Base-by-base conservation (phyloP, 1,140 invertebrate species). In the Trichomalopsis sarcophagae region DNA sequence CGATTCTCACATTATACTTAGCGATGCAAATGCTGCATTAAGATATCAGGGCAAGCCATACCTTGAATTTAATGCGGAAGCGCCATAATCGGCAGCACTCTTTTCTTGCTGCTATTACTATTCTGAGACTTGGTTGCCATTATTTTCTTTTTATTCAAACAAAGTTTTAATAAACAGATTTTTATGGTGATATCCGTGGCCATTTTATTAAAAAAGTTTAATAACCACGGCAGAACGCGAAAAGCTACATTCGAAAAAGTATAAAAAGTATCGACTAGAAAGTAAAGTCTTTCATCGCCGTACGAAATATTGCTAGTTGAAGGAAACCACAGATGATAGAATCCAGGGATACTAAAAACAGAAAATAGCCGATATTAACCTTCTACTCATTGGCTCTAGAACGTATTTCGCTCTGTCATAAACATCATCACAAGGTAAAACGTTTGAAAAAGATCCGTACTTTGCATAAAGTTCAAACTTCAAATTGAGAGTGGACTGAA, bases 51-150 rank as follows among this genome's bases (percentile, higher is more conserved):
- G 11, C 21, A 13, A 44, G 21, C 36, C 17, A 44, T 44, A 21
- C 36, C 40, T 40, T 21, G 73, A 75, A 75, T 75, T 44, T 44
- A 75, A 75, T n/a, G 36, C 73, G 73, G 73, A 75, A 75, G 36
- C 17, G 21, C 73, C 73, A 75, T 44, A 75, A 75, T 21, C 33
- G 13, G 33, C 33, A 36, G 13, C 23, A 7, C 30, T 36, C 5
- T 36, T 74, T 74, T 74, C 30, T 17, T 74, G 9, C 30, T 14
- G 23, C 71, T 21, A 62, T 62, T 21, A n/a, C 55, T 62, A 7
- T 62, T 5, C 10, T 17, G 14, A 50, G 47, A 17, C 47, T 13
- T 50, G 14, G 47, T 2, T 50, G 14, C 47, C 14, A 50, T 50
- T 10, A 10, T 36, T 36, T 36, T 44, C 40, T 44, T 44, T 14